A percentile compares a stretch with the other conserved stretches of the same genome.
Evolutionary conservation across 37 sponge, comb jelly and placozoan species (phyloP).

Genomic region (Sycon ciliatum): DNA sequence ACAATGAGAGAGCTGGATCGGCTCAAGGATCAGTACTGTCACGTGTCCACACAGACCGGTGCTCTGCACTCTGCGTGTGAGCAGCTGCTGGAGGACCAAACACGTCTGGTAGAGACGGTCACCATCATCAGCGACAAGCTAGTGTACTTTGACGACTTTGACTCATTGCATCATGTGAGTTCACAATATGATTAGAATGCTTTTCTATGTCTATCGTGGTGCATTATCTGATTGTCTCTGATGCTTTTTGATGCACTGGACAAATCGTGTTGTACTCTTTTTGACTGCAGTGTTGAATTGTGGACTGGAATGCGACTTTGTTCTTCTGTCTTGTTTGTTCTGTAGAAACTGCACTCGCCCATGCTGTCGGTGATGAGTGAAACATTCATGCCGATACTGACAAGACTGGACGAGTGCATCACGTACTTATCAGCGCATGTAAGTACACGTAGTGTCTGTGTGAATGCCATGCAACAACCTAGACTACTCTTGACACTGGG

Average conservation of each 20-base stretch:
- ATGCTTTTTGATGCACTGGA: no score
- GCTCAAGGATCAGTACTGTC: constrained; percentile 57
- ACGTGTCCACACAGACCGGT: constrained; percentile 66
- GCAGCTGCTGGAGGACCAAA: constrained; percentile 82
- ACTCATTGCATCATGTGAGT: constrained; percentile 42
- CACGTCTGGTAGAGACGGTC: constrained; percentile 54
- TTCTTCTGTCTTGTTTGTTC: background rate
- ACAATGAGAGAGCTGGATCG: constrained; percentile 57
- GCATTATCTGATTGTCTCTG: no score
- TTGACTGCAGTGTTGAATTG: no score
- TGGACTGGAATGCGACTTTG: background rate
- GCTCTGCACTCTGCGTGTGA: constrained; percentile 92
- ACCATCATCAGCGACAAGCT: constrained; percentile 73
- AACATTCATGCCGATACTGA: constrained; percentile 62
- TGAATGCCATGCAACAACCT: no score
- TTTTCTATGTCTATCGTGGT: no score
- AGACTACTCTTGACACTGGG: no score
- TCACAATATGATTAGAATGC: background rate
- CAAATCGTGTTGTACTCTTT: no score
- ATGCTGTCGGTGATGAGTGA: constrained; percentile 59
- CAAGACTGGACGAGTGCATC: constrained; percentile 91
- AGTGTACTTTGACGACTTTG: constrained; percentile 86
- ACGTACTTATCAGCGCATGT: constrained; percentile 75
- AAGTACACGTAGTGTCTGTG: constrained; percentile 18
- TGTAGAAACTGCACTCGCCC: constrained; percentile 56